Base-by-base conservation (phyloP, 2,113 vertebrate species). In the Epinephelus moara region DNA sequence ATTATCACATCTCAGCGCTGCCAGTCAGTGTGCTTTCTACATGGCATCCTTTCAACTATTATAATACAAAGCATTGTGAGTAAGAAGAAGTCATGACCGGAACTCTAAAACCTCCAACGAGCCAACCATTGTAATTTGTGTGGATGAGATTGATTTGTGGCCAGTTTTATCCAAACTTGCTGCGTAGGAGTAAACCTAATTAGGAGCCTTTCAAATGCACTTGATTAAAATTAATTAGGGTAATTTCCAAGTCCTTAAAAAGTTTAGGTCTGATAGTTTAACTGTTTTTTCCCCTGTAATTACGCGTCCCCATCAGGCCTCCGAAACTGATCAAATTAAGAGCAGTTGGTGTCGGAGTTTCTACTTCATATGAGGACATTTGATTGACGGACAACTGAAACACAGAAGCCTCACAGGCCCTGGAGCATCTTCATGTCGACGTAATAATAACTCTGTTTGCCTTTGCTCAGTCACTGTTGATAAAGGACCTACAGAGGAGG, bases 361-460 rank as follows among this genome's bases (percentile, higher is more conserved):
- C 37, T 19, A 23, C 19, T 63, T 73, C 56, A 7, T 10, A 50
- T 42, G 42, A 69, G 23, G 55, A 73, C 30, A 50, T 55, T 0
- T 70, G 62, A 80, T 10, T 52, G 84, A 81, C 13, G 6, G 60
- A 74, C 33, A 52, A 63, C 23, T 33, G 68, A 73, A 18, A 49
- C 33, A 62, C 74, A 23, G 23, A 19, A 60, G 25, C 30, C 49
- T 45, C 64, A 4, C n/a, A 8, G 61, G 23, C 70, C 78, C 78
- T 6, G 52, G 47, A 72, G 78, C 70, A 12, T 64, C 69, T 66
- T 19, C 74, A 15, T 47, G 80, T 62, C 73, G 68, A 55, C 73
- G 84, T 55, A 82, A 85, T 90, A 85, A 87, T 27, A 81, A 75
- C 68, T 59, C 8, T 64, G 69, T 82, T 81, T 87, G 49, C 49